Conservation (phyloP, 1,140 invertebrate genomes). For the Drosophila tsacasi region DNA sequence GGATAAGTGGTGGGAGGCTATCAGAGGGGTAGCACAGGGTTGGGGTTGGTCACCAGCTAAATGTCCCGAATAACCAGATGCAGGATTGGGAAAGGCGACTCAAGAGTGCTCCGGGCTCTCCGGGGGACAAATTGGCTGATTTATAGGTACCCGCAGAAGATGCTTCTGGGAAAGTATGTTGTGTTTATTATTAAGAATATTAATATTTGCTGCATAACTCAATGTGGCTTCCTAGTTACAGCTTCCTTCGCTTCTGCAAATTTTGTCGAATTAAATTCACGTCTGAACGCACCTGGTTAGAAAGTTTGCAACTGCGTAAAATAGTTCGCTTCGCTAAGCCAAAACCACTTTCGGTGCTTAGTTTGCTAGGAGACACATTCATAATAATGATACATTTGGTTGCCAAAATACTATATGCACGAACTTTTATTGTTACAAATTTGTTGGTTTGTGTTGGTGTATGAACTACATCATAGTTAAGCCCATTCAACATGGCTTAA, state of each 20-base stretch:
- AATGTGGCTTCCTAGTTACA: constrained; percentile 24
- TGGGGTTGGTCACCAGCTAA: constrained; percentile 24
- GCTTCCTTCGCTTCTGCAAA: constrained; percentile 4
- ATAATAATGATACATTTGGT: constrained; percentile 37
- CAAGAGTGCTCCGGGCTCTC: background rate
- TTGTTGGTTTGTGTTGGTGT: background rate
- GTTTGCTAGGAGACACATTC: constrained; percentile 20
- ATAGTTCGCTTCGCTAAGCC: constrained; percentile 27
- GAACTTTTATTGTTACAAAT: constrained; percentile 26
- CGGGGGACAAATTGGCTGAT: constrained; percentile 8
- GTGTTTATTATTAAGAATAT: constrained; percentile 18
- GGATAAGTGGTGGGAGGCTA: background rate
- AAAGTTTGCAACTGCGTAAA: constrained; percentile 41
- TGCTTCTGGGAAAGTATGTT: background rate
- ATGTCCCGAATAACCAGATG: constrained; percentile 26
- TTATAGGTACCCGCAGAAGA: constrained; percentile 1
- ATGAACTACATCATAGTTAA: constrained; percentile 18
- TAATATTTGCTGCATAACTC: background rate
- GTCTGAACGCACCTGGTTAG: constrained; percentile 25
- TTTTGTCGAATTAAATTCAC: constrained; percentile 37
- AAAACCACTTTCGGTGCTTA: constrained; percentile 21
- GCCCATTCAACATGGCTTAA: constrained; percentile 29
- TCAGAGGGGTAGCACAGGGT: background rate
- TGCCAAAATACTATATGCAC: constrained; percentile 21
- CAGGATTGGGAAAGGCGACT: constrained; percentile 6